Percentiles rank a stretch among this genome's conserved stretches.
Evolutionary conservation across 2,888 invertebrate species (phyloP).

Genomic region (Nezara viridula): DNA sequence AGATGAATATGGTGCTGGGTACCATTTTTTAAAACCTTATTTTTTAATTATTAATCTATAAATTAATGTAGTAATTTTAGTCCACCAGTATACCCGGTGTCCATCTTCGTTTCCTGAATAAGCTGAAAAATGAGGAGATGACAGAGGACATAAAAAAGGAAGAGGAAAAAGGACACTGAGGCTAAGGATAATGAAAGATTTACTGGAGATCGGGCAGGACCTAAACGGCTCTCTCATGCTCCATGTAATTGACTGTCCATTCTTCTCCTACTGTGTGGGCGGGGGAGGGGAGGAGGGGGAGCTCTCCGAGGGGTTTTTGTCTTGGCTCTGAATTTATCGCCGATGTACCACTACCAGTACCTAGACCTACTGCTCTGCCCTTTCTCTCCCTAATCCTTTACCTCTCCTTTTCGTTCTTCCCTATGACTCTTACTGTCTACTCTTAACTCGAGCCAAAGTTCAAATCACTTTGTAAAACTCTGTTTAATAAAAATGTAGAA

Average conservation of each 20-base stretch:
- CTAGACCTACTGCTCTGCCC: background rate
- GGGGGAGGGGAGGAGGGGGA: background rate
- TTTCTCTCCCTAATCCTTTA: background rate
- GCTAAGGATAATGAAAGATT: slow-evolving; percentile 19
- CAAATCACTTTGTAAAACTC: no score
- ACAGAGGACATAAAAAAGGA: slow-evolving; percentile 3
- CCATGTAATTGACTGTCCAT: background rate
- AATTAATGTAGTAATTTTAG: no score
- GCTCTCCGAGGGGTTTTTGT: background rate
- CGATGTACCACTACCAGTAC: background rate
- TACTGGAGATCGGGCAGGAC: background rate
- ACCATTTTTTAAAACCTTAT: no score
- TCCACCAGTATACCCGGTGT: background rate
- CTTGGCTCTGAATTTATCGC: background rate
- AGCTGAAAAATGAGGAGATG: background rate
- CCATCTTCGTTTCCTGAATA: background rate
- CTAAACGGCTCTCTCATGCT: background rate
- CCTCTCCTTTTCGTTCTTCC: background rate
- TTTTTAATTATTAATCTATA: no score
- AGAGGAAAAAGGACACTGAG: background rate
- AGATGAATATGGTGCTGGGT: no score
- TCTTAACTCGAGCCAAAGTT: background rate
- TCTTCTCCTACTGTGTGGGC: background rate
- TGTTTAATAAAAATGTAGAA: no score
- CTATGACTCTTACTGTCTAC: background rate